phyloP scores from a whole-genome alignment of 2,797 vertebrate genomes.

The Sorex maritimensis region DNA sequence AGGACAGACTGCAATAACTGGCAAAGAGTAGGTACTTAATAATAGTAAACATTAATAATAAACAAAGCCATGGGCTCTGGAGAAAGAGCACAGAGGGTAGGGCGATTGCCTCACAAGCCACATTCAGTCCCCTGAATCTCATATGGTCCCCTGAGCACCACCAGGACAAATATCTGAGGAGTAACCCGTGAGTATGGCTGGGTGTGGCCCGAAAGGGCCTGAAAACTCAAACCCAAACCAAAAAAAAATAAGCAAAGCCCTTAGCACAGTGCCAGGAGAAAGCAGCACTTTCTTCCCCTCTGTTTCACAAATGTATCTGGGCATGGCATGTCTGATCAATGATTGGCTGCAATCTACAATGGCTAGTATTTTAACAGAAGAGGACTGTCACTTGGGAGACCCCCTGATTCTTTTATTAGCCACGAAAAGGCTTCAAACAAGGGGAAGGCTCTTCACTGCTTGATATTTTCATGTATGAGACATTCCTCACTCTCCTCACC shows the following conservation, averaged over 20 bases:
- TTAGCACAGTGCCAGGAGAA: neutral
- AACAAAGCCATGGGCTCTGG: neutral
- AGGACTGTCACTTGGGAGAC: neutral
- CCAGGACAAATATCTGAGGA: neutral
- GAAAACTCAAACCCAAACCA: neutral
- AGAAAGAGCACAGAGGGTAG: neutral
- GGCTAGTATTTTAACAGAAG: conserved; percentile 54
- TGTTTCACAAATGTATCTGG: neutral
- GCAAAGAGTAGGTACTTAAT: neutral
- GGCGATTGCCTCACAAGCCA: neutral
- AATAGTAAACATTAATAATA: neutral
- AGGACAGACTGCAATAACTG: neutral
- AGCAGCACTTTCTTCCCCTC: neutral
- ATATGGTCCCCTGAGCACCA: too few species aligned
- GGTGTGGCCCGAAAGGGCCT: neutral
- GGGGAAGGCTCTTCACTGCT: neutral
- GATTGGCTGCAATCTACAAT: neutral
- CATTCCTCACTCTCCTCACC: conserved; percentile 62
- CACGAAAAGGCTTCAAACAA: neutral
- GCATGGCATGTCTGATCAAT: conserved; percentile 36
- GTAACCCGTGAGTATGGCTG: too few species aligned
- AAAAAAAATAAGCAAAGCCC: neutral
- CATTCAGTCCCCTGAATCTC: neutral
- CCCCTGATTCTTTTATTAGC: conserved; percentile 24
- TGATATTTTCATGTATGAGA: conserved; percentile 44